These are phyloP conservation scores for Caerostris darwini DNA, from an alignment of 1,140 invertebrate genomes.

Conservation along the genomic window DNA sequence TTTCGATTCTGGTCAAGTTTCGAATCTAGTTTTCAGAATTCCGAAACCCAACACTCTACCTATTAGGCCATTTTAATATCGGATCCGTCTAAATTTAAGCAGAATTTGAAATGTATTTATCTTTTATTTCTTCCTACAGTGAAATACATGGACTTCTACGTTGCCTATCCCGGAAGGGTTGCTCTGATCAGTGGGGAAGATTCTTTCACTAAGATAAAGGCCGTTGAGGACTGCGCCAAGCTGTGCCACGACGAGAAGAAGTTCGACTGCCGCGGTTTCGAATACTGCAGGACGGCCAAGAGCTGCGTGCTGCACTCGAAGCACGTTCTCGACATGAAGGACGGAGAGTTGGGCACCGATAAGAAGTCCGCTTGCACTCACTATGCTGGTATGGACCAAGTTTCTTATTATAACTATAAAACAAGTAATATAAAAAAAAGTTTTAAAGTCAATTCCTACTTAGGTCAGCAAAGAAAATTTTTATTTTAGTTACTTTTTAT, in stretches of 20 bases:
- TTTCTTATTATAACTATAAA: too few relatives aligned
- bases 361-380: constrained; percentile 59
- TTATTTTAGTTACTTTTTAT: too few relatives aligned
- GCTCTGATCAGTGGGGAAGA: not conserved
- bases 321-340: constrained; percentile 66
- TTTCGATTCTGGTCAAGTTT: not conserved
- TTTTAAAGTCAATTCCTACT: too few relatives aligned
- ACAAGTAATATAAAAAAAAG: too few relatives aligned
- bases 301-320: constrained; percentile 67
- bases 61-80: too few relatives aligned
- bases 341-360: not conserved
- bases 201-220: not conserved
- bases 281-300: constrained; percentile 42
- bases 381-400: constrained; percentile 73
- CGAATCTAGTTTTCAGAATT: not conserved
- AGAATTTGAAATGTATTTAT: too few relatives aligned
- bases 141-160: constrained; percentile 60
- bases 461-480: too few relatives aligned
- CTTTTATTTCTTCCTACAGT: not conserved
- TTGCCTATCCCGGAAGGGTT: constrained; percentile 54
- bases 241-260: constrained; percentile 29
- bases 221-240: constrained; percentile 67
- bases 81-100: too few relatives aligned
- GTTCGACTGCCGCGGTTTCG: constrained; percentile 72
- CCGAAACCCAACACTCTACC: too few relatives aligned